Evolutionary conservation across 2,113 vertebrate species (phyloP), one percentile per base, ranked within the genome.

Genomic region (Empidonax traillii): DNA sequence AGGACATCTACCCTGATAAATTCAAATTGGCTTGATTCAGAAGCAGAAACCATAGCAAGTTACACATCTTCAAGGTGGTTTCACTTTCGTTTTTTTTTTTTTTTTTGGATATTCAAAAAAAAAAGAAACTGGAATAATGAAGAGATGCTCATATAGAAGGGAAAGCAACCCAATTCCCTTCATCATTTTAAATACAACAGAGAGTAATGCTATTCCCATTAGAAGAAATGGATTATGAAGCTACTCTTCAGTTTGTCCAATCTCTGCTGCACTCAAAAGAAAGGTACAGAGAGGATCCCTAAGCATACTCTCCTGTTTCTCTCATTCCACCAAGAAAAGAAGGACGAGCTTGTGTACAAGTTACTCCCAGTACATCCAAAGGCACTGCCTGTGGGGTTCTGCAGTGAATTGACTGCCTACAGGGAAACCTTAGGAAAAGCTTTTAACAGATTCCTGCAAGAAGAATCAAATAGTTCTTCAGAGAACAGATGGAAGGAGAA

Each of bases 401-500:
- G 65, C 72, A 72, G 65, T 2, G 3, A 86, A 81, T 51, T 81
- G 44, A 71, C 68, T 93, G 80, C 88, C 83, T 87, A 75, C 61
- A 84, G 93, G 62, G 88, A 89, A 86, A 86, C 66, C 53, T 88
- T 78, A 75, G 37, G 73, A 90, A 90, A 67, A 92, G 85, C 73
- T 90, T 89, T 83, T 80, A 90, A 61, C 71, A 88, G 92, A 95
- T 93, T 92, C 82, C 90, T 81, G 61, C 71, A 67, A 75, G 88
- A 91, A 93, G 51, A 87, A 95, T 69, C 77, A 81, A 93, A 73
- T 14, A 89, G 44, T 78, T 93, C 79, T 80, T 94, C 83, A 94
- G 86, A 90, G 90, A 90, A 86, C 79, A 95, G 83, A 92, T 93
- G 69, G 82, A 76, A 96, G n/a, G 76, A 90, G 68, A 71, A 93